phyloP scores from a whole-genome alignment of 1,140 invertebrate species.

The Bicyclus anynana region DNA sequence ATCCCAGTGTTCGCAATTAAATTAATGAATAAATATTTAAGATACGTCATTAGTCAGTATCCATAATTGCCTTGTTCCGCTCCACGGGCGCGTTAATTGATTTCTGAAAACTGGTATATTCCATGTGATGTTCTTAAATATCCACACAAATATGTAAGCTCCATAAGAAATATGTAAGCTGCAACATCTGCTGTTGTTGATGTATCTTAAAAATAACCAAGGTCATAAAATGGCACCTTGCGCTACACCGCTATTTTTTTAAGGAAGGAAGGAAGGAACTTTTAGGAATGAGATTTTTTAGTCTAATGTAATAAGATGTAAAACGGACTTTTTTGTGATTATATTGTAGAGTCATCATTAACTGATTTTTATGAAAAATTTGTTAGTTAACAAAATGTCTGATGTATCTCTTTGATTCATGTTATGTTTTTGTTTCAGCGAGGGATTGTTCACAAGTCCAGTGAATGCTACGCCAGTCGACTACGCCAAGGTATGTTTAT shows the following conservation, averaged over 20 bases:
- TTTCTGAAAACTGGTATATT: not conserved
- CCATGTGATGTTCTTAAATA: not conserved
- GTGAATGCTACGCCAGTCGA: constrained; percentile 77
- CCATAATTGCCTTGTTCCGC: not conserved
- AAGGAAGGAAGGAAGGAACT: no score
- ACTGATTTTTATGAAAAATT: no score
- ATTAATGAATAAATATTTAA: not conserved
- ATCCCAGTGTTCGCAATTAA: not conserved
- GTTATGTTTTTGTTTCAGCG: constrained; percentile 71
- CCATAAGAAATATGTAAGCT: no score
- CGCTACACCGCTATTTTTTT: not conserved
- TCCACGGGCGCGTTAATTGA: not conserved
- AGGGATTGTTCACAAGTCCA: constrained; percentile 78
- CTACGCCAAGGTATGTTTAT: constrained; percentile 76
- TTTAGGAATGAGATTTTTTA: no score
- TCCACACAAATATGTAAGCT: no score
- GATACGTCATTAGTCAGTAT: not conserved
- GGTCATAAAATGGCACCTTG: not conserved
- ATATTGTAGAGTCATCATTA: no score
- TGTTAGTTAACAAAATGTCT: no score
- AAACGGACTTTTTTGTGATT: no score
- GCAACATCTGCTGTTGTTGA: no score
- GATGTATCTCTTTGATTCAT: constrained; percentile 25
- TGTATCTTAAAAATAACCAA: not conserved
- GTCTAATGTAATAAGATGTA: no score